Evolutionary conservation across 1,140 invertebrate genomes (phyloP).

Genomic region (Diachasma alloeum): DNA sequence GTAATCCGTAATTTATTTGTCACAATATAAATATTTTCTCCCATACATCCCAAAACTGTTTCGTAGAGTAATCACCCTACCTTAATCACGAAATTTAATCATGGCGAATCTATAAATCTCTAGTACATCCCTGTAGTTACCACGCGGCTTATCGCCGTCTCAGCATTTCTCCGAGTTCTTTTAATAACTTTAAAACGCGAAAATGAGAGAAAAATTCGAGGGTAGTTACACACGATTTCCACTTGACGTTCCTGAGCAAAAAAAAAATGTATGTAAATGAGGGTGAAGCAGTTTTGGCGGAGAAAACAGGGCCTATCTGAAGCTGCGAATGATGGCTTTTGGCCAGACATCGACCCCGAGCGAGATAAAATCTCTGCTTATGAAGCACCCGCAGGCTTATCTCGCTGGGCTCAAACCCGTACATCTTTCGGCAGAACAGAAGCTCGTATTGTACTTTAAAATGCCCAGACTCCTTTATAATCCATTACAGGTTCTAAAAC

Average conservation of each 20-base stretch:
- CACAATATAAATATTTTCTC: too few relatives aligned
- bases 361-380: conserved; percentile 46
- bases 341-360: conserved; percentile 11
- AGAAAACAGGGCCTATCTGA: background rate
- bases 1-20: too few relatives aligned
- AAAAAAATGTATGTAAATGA: background rate
- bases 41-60: too few relatives aligned
- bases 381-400: conserved; percentile 43
- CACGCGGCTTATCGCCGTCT: background rate
- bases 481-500: conserved; percentile 44
- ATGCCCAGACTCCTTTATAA: conserved; percentile 38
- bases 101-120: too few relatives aligned
- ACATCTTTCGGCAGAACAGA: conserved; percentile 42
- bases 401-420: conserved; percentile 27
- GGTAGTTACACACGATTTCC: background rate
- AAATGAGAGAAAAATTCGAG: background rate
- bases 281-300: background rate
- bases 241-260: background rate
- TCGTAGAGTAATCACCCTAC: too few relatives aligned
- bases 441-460: conserved; percentile 31
- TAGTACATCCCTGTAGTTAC: background rate
- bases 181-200: background rate
- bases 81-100: too few relatives aligned
- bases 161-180: background rate
- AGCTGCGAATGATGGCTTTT: conserved; percentile 28